Evolutionary conservation across 2,113 vertebrate genomes (phyloP).

Genomic region (Trogon surrucura): DNA sequence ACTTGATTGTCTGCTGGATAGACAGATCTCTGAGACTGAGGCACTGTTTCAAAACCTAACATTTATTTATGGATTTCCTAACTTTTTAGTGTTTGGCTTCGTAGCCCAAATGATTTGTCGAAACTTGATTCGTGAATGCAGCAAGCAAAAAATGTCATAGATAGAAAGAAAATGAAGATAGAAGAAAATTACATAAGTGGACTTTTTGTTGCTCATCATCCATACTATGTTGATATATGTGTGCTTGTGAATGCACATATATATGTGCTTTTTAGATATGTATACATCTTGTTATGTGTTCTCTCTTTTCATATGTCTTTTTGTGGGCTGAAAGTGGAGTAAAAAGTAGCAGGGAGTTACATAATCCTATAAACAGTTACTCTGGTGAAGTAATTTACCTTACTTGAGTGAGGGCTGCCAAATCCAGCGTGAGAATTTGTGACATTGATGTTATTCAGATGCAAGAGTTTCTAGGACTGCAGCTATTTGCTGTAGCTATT

Average conservation of each 20-base stretch:
- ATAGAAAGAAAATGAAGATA: too few relatives aligned
- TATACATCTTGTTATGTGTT: not conserved
- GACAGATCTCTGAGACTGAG: not conserved
- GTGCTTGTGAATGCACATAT: not conserved
- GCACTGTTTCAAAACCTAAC: not conserved
- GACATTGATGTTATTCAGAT: slow-evolving; percentile 51
- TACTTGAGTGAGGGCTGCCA: slow-evolving; percentile 1
- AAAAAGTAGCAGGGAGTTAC: not conserved
- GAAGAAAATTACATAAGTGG: not conserved
- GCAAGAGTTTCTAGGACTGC: slow-evolving; percentile 29
- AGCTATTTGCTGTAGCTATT: not conserved
- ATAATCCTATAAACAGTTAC: slow-evolving; percentile 7
- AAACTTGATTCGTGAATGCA: not conserved
- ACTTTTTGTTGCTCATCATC: not conserved
- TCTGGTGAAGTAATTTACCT: slow-evolving; percentile 34
- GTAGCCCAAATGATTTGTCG: not conserved
- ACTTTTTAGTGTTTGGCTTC: not conserved
- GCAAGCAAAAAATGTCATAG: not conserved
- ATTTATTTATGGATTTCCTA: not conserved
- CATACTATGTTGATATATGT: not conserved
- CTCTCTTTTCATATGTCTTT: not conserved
- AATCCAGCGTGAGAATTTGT: slow-evolving; percentile 40
- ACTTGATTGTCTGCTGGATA: not conserved
- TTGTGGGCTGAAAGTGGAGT: not conserved
- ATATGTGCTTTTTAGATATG: not conserved